Conservation (phyloP, 92 coral and sea anemone species). For the Epizoanthus stellaris region DNA sequence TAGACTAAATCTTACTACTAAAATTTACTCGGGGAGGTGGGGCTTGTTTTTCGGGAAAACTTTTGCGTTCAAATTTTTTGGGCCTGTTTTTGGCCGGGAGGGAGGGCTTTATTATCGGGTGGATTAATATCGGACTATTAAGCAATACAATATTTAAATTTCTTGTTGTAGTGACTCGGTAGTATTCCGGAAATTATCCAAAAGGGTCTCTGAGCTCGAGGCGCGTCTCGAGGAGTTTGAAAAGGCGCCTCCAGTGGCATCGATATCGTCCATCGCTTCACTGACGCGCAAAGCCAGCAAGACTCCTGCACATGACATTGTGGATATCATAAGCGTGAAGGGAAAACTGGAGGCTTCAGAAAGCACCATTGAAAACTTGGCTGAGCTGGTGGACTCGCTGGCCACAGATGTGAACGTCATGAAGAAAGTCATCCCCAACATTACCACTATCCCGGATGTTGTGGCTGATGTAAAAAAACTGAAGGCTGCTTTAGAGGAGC, state of each 20-base stretch:
- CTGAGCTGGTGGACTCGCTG: conserved; percentile 85
- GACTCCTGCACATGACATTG: conserved; percentile 94
- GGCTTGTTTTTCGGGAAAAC: no score
- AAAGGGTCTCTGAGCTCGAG: conserved; percentile 74
- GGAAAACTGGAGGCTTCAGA: conserved; percentile 87
- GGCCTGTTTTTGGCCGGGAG: not conserved
- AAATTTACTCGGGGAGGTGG: no score
- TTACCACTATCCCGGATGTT: conserved; percentile 19
- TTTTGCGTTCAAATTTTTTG: no score
- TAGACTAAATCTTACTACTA: no score
- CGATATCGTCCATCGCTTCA: conserved; percentile 70
- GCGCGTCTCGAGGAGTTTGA: conserved; percentile 80
- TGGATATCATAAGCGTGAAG: conserved; percentile 79
- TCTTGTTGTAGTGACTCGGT: conserved; percentile 48
- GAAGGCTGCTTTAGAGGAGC: conserved; percentile 13
- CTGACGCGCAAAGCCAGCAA: conserved; percentile 78
- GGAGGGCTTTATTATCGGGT: not conserved
- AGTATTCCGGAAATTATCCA: conserved; percentile 56
- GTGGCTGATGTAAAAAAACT: conserved; percentile 1
- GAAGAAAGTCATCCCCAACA: conserved; percentile 48
- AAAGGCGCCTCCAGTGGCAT: conserved; percentile 42
- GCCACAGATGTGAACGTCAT: conserved; percentile 66
- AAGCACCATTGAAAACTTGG: conserved; percentile 76
- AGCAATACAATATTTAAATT: not conserved
- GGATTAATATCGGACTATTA: not conserved